These are phyloP conservation scores for Dynastes hyllus DNA, from an alignment of 2,888 invertebrate species.

Conservation along the genomic window DNA sequence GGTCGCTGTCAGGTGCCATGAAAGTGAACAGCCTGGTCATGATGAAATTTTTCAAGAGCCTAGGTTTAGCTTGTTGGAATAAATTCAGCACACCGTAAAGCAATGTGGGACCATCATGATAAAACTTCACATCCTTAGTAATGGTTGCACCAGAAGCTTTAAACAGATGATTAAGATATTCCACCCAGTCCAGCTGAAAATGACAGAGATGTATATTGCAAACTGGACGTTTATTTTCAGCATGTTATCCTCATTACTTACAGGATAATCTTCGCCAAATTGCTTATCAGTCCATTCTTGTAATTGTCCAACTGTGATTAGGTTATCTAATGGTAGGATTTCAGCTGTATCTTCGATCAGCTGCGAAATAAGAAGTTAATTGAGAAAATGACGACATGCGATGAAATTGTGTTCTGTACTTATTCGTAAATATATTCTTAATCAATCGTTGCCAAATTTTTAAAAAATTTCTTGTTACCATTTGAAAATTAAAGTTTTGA, in stretches of 20 bases:
- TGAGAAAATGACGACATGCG: too few species aligned
- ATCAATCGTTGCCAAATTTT: too few species aligned
- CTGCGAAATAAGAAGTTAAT: neutral
- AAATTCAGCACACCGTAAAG: conserved; percentile 66
- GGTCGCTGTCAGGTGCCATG: conserved; percentile 67
- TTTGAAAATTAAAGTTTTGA: too few species aligned
- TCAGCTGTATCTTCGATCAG: conserved; percentile 19
- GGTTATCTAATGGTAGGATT: conserved; percentile 20
- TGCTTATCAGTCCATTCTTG: conserved; percentile 61
- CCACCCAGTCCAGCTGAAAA: conserved; percentile 67
- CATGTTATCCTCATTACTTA: conserved; percentile 21
- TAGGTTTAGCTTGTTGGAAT: conserved; percentile 62
- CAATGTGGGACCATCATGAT: conserved; percentile 54
- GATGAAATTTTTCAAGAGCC: conserved; percentile 66
- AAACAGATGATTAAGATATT: conserved; percentile 65
- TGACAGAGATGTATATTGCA: conserved; percentile 2
- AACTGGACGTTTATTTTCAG: neutral
- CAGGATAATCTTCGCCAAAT: conserved; percentile 55
- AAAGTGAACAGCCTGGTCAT: conserved; percentile 66
- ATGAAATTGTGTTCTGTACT: too few species aligned
- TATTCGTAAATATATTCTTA: too few species aligned
- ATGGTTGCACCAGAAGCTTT: conserved; percentile 62
- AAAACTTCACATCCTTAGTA: conserved; percentile 60
- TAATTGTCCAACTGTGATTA: conserved; percentile 55
- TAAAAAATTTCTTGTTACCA: too few species aligned